Evolutionary conservation across 1,140 invertebrate genomes (phyloP).

Genomic region (Bombus picipes): DNA sequence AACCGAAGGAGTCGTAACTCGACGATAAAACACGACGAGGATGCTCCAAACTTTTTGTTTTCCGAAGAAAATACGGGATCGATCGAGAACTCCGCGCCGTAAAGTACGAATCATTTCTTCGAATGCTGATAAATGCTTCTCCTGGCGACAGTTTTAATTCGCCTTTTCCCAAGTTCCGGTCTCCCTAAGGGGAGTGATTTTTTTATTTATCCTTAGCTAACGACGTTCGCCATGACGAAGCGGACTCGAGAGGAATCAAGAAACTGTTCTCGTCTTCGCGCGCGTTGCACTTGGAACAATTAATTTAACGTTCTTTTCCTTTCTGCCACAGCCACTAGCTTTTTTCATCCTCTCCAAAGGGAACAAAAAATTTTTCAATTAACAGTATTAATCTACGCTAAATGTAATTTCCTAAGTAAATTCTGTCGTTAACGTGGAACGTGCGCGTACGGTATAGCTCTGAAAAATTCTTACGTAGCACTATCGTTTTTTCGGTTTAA

Average conservation of each 20-base stretch:
- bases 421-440: neutral
- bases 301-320: neutral
- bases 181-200: neutral
- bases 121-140: conserved; percentile 11
- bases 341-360: neutral
- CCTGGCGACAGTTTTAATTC: conserved; percentile 20
- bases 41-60: neutral
- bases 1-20: neutral
- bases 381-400: neutral
- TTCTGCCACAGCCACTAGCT: neutral
- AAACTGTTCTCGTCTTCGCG: neutral
- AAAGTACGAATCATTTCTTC: conserved; percentile 14
- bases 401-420: conserved; percentile 10
- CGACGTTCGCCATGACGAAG: conserved; percentile 12
- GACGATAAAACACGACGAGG: conserved; percentile 5
- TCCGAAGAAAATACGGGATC: neutral
- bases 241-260: conserved; percentile 15
- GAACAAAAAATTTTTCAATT: conserved; percentile 17
- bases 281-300: conserved; percentile 12
- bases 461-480: neutral
- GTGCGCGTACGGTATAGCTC: neutral
- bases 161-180: neutral
- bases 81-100: neutral
- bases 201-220: conserved; percentile 24
- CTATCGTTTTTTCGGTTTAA: neutral